Conservation (phyloP, 1,140 invertebrate species). For the Drosophila sulfurigaster region DNA sequence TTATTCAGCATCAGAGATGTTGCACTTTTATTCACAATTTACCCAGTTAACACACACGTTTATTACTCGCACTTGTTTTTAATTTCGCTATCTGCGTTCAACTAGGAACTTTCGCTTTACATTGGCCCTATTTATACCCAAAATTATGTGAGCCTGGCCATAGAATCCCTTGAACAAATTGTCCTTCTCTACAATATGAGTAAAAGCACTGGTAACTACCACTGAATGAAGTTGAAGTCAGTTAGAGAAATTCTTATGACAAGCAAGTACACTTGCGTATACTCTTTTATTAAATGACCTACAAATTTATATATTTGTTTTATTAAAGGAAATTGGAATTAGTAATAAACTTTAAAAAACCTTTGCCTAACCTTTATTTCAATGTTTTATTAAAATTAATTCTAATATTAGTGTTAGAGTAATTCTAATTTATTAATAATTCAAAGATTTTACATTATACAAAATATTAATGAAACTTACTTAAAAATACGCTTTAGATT, state of each 20-base stretch:
- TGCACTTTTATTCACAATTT: constrained; percentile 11
- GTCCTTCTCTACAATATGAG: constrained; percentile 41
- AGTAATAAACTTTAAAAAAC: too few relatives aligned
- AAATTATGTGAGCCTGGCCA: constrained; percentile 20
- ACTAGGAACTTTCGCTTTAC: constrained; percentile 46
- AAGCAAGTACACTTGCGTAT: background rate
- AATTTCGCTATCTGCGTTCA: constrained; percentile 27
- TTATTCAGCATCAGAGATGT: too few relatives aligned
- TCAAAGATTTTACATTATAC: too few relatives aligned
- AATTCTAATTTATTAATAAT: too few relatives aligned
- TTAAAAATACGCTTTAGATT: too few relatives aligned
- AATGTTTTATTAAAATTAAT: too few relatives aligned
- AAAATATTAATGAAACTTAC: too few relatives aligned
- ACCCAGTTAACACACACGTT: constrained; percentile 21
- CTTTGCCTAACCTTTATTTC: too few relatives aligned
- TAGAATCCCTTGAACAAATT: constrained; percentile 53
- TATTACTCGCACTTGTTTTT: constrained; percentile 1
- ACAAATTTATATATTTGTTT: too few relatives aligned
- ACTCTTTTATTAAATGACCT: background rate
- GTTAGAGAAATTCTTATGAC: too few relatives aligned
- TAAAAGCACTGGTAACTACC: constrained; percentile 18
- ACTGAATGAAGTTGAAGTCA: background rate
- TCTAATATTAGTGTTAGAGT: too few relatives aligned
- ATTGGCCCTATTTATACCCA: constrained; percentile 68
- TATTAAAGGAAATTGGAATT: too few relatives aligned